Evolutionary conservation across 2,113 vertebrate species (phyloP).

Genomic region (Spea bombifrons): DNA sequence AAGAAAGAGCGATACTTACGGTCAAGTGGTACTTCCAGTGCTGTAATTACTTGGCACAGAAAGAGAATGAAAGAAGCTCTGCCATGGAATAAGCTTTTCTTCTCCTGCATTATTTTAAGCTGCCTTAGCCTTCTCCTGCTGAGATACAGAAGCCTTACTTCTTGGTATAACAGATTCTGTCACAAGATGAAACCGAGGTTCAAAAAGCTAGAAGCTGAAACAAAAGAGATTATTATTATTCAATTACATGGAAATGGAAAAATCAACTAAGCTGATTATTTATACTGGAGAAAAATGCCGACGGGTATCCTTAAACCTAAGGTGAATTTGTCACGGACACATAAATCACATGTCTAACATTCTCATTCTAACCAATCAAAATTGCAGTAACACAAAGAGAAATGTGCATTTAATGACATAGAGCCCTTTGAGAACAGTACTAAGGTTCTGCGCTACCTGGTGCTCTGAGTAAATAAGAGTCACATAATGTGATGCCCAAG

Average conservation of each 20-base stretch:
- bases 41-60: slow-evolving; percentile 74
- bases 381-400: too few relatives aligned
- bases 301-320: too few relatives aligned
- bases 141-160: slow-evolving; percentile 60
- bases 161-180: slow-evolving; percentile 54
- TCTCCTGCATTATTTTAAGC: slow-evolving; percentile 72
- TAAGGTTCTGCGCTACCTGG: too few relatives aligned
- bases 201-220: slow-evolving; percentile 55
- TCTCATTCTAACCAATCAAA: too few relatives aligned
- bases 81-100: slow-evolving; percentile 59
- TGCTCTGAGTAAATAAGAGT: too few relatives aligned
- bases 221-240: slow-evolving; percentile 31
- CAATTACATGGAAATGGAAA: background rate
- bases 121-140: slow-evolving; percentile 58
- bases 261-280: background rate
- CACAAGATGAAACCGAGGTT: slow-evolving; percentile 50
- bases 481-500: too few relatives aligned
- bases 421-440: too few relatives aligned
- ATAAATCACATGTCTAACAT: too few relatives aligned
- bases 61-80: slow-evolving; percentile 70
- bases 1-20: slow-evolving; percentile 74
- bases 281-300: background rate
- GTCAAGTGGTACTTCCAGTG: slow-evolving; percentile 92
- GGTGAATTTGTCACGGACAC: too few relatives aligned
- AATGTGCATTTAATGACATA: too few relatives aligned